Conservation (phyloP, 2,888 invertebrate genomes). For the Nebria salina region DNA sequence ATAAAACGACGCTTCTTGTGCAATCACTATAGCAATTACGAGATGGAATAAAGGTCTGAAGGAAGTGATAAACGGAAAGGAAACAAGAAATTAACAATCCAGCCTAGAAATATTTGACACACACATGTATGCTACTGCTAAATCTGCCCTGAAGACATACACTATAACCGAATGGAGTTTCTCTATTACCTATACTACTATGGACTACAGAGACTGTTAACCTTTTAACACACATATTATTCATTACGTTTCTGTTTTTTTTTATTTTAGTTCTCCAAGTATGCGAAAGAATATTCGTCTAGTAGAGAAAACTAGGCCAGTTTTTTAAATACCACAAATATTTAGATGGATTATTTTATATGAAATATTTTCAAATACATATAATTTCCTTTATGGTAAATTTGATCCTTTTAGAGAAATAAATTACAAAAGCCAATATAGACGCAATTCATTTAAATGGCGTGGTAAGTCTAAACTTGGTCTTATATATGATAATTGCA, state of each 20-base stretch:
- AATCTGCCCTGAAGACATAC: conserved; percentile 12
- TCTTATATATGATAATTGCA: too few relatives aligned
- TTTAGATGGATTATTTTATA: conserved; percentile 11
- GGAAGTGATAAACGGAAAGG: not conserved
- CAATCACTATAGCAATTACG: too few relatives aligned
- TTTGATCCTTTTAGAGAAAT: too few relatives aligned
- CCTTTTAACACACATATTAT: conserved; percentile 43
- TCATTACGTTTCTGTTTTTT: conserved; percentile 6
- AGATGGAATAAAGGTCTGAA: too few relatives aligned
- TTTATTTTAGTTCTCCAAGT: conserved; percentile 21
- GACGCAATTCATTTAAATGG: too few relatives aligned
- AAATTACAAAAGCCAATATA: too few relatives aligned
- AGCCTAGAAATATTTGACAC: not conserved
- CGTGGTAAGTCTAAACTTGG: too few relatives aligned
- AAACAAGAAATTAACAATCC: not conserved
- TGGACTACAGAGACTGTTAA: conserved; percentile 27
- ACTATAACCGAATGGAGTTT: conserved; percentile 32
- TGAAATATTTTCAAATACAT: not conserved
- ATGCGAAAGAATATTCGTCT: conserved; percentile 9
- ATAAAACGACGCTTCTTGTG: too few relatives aligned
- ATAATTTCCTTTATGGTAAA: too few relatives aligned
- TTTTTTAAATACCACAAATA: conserved; percentile 38
- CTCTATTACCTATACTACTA: not conserved
- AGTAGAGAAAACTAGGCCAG: conserved; percentile 33
- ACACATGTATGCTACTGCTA: not conserved